Base-by-base conservation (phyloP, 2,797 vertebrate species). In the Dicrostonyx torquatus region DNA sequence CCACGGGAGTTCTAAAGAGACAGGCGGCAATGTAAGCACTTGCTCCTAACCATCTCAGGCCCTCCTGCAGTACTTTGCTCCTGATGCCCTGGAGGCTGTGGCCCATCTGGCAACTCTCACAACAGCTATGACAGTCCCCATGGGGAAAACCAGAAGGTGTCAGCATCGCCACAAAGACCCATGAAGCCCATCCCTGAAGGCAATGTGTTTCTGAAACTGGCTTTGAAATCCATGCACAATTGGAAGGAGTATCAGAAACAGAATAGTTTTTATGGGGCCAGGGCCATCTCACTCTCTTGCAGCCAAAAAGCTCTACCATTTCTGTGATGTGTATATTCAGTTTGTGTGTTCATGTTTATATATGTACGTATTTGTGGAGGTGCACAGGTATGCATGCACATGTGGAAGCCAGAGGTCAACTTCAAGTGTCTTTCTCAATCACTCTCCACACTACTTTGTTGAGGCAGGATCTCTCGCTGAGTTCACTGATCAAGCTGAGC, bases 71-170 rank as follows among this genome's bases (percentile, higher is more conserved):
- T 22, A 48, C 40, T 66, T 66, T 22, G 29, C 34, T 48, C 40
- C 43, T 84, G 29, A 48, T 4, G 18, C 29, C 58, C 79, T 83
- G 58, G 29, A 45, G 40, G 40, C 60, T 64, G 29, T 68, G 43
- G 45, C 53, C 55, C 55, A 82, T 60, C 34, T 80, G n/a, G 53
- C 20, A 9, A 34, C 50, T 72, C 26, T 43, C 40, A 24, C 1
- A 6, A 45, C 2, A 13, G 5, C 60, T 20, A 7, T 20, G 18
- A 31, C 1, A 50, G 0, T 50, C 62, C 10, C 0, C 22, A 0
- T 2, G 11, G 2, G 4, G 7, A 15, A 29, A 6, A 6, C 22
- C n/a, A 12, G 76, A 75, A 20, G 22, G 55, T 3, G 20, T 31
- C 55, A 18, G 55, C 6, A 13, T 43, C 9, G 37, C 40, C 4